Conservation (phyloP, 2,888 invertebrate species). For the Rhaphigaster nebulosa region DNA sequence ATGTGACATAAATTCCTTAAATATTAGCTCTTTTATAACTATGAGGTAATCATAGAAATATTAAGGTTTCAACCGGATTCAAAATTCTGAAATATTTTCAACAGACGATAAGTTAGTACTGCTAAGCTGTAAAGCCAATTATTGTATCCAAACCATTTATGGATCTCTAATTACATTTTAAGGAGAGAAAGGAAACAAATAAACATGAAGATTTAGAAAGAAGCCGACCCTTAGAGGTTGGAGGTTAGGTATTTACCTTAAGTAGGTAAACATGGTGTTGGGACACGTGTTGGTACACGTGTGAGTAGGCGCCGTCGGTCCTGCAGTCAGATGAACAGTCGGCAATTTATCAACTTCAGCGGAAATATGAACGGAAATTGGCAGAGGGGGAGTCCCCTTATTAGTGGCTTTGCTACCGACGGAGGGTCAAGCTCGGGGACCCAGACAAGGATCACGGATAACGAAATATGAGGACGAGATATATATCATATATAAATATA, state of each 20-base stretch:
- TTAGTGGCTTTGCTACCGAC: constrained; percentile 19
- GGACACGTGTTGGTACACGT: constrained; percentile 47
- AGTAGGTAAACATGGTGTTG: constrained; percentile 47
- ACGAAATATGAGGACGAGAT: not conserved
- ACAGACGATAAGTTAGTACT: no score
- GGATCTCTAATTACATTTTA: not conserved
- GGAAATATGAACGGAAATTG: constrained; percentile 27
- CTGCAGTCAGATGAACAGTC: constrained; percentile 21
- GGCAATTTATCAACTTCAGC: constrained; percentile 48
- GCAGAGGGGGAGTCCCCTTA: constrained; percentile 20
- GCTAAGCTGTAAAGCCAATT: not conserved
- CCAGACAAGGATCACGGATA: not conserved
- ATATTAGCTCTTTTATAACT: no score
- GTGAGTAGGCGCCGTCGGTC: constrained; percentile 51
- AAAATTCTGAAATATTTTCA: not conserved
- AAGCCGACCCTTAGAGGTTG: not conserved
- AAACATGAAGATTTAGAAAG: not conserved
- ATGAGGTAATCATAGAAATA: no score
- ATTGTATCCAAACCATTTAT: not conserved
- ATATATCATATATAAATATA: not conserved
- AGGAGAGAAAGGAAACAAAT: not conserved
- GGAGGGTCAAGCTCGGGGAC: not conserved
- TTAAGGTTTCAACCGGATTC: no score
- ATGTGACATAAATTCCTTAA: no score
- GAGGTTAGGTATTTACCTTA: constrained; percentile 43